Evolutionary conservation across 1,140 invertebrate genomes (phyloP), one percentile per base, ranked within the genome.

Genomic region (Solenopsis fugax): DNA sequence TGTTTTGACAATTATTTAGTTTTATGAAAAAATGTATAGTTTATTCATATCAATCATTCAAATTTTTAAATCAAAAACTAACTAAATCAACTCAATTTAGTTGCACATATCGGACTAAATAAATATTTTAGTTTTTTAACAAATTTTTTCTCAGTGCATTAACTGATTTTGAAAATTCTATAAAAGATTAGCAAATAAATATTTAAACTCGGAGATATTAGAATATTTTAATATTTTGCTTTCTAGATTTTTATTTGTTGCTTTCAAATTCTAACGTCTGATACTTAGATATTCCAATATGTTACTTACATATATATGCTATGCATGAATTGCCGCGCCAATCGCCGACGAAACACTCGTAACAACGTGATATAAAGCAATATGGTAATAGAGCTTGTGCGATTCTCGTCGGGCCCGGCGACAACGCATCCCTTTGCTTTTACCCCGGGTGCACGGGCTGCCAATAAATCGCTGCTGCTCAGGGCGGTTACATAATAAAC

Each of bases 301-400:
- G 29, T 37, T 18, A 24, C 50, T 62, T 62, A 24, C 34, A 41
- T n/a, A 37, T 9, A 7, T 67, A 71, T 10, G 21, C 37, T 37
- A 54, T 13, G 34, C n/a, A 50, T 69, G 62, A 81, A 69, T 69
- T 52, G 50, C 54, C 24, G 16, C 10, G 65, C 37, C 65, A 29
- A 52, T 71, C 48, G 62, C 62, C 45, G 37, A n/a, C 62, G 87
- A 41, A 62, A 89, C 88, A 80, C 50, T 86, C 69, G 67, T 48
- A 84, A 73, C 75, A 78, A 72, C 60, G 77, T 64, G 29, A 88
- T 75, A 56, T 78, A 82, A 84, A 84, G 80, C 88, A 88, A 90
- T 90, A 90, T 86, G 89, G 76, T 88, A 90, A 91, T 91, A 60
- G 78, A 88, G 72, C 71, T 62, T 78, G 78, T 88, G 60, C 76